Evolutionary conservation across 2,797 vertebrate species (phyloP).

Genomic region (Cottoperca gobio): DNA sequence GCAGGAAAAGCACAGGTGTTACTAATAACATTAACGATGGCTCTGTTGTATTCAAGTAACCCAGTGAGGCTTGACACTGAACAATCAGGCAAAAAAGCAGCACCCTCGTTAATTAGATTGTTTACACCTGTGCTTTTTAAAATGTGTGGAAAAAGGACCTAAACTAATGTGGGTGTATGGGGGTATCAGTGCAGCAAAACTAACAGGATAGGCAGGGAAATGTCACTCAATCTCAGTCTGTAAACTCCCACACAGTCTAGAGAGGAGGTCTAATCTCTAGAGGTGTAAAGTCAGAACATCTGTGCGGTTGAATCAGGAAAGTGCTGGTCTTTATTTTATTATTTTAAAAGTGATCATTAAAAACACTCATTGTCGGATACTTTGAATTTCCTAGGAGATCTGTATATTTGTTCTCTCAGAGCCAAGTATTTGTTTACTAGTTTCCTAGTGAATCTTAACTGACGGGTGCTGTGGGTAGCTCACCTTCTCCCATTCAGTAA

Average conservation of each 20-base stretch:
- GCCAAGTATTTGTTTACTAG: neutral
- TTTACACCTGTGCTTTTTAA: neutral
- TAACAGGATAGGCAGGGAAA: neutral
- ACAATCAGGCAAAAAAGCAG: neutral
- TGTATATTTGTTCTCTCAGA: neutral
- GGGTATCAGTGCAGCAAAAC: neutral
- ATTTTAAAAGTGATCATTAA: neutral
- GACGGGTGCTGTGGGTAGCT: neutral
- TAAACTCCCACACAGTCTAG: neutral
- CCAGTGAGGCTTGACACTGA: neutral
- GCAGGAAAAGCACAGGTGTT: conserved; percentile 1
- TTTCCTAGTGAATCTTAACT: neutral
- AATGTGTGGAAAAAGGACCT: too few relatives aligned
- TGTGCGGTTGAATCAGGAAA: neutral
- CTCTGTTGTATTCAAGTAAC: neutral
- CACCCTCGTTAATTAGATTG: neutral
- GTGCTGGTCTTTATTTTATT: neutral
- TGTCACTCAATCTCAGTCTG: neutral
- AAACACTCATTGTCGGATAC: neutral
- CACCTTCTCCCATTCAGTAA: neutral
- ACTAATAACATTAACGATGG: neutral
- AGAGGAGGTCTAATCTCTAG: neutral
- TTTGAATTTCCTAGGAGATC: neutral
- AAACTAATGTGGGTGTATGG: too few relatives aligned
- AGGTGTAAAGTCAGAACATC: neutral